Evolutionary conservation across 2,888 invertebrate species (phyloP).

Genomic region (Synergus laeviventris): DNA sequence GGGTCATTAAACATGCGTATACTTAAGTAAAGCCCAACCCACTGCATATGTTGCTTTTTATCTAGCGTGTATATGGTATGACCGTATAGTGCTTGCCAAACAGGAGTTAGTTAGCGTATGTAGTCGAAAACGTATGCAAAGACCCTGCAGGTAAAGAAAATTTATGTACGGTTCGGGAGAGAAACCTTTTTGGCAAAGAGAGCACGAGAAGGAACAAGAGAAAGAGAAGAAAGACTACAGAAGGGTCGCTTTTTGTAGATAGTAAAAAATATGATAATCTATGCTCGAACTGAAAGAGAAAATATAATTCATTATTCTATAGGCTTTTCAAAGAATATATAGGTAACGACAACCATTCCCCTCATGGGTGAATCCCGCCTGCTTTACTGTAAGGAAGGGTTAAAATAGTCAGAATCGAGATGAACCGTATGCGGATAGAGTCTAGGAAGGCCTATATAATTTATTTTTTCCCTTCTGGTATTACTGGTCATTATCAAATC

Average conservation of each 20-base stretch:
- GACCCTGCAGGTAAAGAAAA: conserved; percentile 64
- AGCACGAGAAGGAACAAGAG: conserved; percentile 47
- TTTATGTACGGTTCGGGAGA: conserved; percentile 53
- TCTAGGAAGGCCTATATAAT: not conserved
- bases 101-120: conserved; percentile 63
- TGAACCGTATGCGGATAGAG: not conserved
- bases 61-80: conserved; percentile 42
- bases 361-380: conserved; percentile 71
- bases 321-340: conserved; percentile 63
- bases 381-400: conserved; percentile 65
- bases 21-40: conserved; percentile 47
- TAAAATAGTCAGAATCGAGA: conserved; percentile 54
- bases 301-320: conserved; percentile 74
- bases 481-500: not conserved
- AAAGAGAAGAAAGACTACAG: conserved; percentile 31
- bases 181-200: conserved; percentile 52
- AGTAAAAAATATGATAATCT: conserved; percentile 76
- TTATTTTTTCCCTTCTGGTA: not conserved
- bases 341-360: conserved; percentile 66
- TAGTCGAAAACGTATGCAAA: conserved; percentile 64
- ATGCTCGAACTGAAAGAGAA: conserved; percentile 74
- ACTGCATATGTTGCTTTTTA: conserved; percentile 56
- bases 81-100: conserved; percentile 51
- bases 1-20: conserved; percentile 52
- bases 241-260: conserved; percentile 67